Base-by-base conservation (phyloP, 1,140 invertebrate genomes). In the Aradophagus sp. region DNA sequence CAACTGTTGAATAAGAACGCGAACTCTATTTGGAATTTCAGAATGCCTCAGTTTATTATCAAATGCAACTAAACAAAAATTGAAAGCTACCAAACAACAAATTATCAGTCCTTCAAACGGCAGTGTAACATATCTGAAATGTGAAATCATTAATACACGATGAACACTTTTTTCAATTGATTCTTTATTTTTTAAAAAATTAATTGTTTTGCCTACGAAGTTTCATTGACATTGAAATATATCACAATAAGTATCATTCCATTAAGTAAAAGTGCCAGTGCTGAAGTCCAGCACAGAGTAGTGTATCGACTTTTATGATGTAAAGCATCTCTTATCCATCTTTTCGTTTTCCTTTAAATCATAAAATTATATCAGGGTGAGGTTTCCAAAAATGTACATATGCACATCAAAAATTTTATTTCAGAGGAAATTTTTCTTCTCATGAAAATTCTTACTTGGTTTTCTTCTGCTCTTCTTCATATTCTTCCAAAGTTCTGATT, bases 1-100 rank as follows among this genome's bases (percentile, higher is more conserved):
- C 14, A 93, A 77, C 50, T 88, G 86, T 27, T 86, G 74, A 5
- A 92, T 65, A 10, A 91, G 80, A 66, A 82, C 70, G 27, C 86
- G 79, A 26, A 91, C 84, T 83, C 89, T 89, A 12, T 87, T 81
- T 17, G 87, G 86, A 35, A 93, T 89, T 86, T 93, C 92, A 36
- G 88, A 86, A 50, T 90, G 88, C 35, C 91, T 84, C 48, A 92
- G 81, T 77, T 88, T 88, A 76, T 91, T 91, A 66, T 93, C 91
- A 59, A 87, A 89, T 26, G 88, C 74, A 13, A 91, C 89, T 63
- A 93, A 80, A 71, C 73, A 81, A 15, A 90, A 79, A 76, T 92
- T 92, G 14, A 90, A 75, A 13, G 87, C 27, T 26, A 73, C 38
- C 1, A 73, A 36, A 45, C 70, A 53, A 41, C 31, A 74, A 69